Evolutionary conservation across 2,888 invertebrate species (phyloP).

Genomic region (Drosophila anomalata): DNA sequence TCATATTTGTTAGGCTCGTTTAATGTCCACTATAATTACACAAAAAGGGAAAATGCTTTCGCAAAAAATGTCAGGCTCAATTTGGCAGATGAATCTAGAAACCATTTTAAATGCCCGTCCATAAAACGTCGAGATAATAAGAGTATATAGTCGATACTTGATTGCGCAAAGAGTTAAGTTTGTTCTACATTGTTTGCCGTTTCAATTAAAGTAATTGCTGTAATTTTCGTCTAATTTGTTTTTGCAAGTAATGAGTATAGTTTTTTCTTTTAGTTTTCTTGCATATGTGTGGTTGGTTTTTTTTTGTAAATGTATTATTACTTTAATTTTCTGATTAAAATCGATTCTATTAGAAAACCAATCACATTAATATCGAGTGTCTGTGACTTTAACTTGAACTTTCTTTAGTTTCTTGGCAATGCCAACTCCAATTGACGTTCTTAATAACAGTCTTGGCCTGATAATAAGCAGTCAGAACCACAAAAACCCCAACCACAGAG

Average conservation of each 20-base stretch:
- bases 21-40: constrained; percentile 29
- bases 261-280: background rate
- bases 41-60: constrained; percentile 16
- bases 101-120: constrained; percentile 18
- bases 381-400: constrained; percentile 9
- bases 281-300: background rate
- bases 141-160: background rate
- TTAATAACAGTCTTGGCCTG: constrained; percentile 62
- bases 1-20: background rate
- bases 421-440: constrained; percentile 66
- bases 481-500: constrained; percentile 19
- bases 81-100: constrained; percentile 35
- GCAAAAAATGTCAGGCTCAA: constrained; percentile 43
- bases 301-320: background rate
- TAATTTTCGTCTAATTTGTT: constrained; percentile 33
- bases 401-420: constrained; percentile 22
- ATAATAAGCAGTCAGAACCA: constrained; percentile 56
- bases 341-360: background rate
- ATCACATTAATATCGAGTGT: constrained; percentile 21
- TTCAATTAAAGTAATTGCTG: constrained; percentile 37
- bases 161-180: constrained; percentile 1
- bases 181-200: constrained; percentile 6
- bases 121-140: constrained; percentile 10
- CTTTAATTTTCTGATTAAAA: background rate
- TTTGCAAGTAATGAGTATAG: constrained; percentile 4